Evolutionary conservation across 2,888 invertebrate genomes (phyloP), one percentile per base, ranked within the genome.

Genomic region (Melitaea athalia): DNA sequence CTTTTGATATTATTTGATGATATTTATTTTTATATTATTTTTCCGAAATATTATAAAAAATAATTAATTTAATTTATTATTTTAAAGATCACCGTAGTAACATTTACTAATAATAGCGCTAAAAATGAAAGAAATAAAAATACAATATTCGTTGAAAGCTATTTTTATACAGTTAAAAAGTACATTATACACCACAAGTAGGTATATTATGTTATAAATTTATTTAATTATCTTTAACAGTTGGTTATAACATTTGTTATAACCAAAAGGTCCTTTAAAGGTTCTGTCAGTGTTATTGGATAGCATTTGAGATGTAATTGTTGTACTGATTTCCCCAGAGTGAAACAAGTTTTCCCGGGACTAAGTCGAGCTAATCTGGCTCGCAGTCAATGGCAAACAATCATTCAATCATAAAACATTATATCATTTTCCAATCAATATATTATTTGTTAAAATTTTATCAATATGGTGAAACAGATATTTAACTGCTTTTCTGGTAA

Each of bases 291-390:
- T 86, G 85, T 83, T 89, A 89, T 89, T 88, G 87, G 86, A 83
- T 85, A 83, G 86, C 86, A 84, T 88, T 89, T 83, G 85, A 83
- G 85, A 86, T 89, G 90, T 91, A 38, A 92, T 92, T 92, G 92
- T 89, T 85, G 86, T 81, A 85, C 77, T 91, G 91, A 92, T 92
- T 92, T 92, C 92, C 92, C 92, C 71, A 53, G 90, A 82, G 92
- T 81, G 72, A 73, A 75, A 78, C 81, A 80, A 83, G 84, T 85
- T 85, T 86, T 82, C 83, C 77, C 76, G 74, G 73, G 75, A 76
- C 79, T 76, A 77, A 77, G 77, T 77, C 79, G 77, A 75, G 74
- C 76, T 81, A 85, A 76, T 85, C 82, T 82, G 79, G 77, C 81
- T 77, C 81, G 77, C 72, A 72, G 75, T 76, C 77, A 76, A 78